Percentiles rank a stretch among this genome's conserved stretches.
phyloP scores from a whole-genome alignment of 1,140 invertebrate species.

The Drosophila kepulauana region DNA sequence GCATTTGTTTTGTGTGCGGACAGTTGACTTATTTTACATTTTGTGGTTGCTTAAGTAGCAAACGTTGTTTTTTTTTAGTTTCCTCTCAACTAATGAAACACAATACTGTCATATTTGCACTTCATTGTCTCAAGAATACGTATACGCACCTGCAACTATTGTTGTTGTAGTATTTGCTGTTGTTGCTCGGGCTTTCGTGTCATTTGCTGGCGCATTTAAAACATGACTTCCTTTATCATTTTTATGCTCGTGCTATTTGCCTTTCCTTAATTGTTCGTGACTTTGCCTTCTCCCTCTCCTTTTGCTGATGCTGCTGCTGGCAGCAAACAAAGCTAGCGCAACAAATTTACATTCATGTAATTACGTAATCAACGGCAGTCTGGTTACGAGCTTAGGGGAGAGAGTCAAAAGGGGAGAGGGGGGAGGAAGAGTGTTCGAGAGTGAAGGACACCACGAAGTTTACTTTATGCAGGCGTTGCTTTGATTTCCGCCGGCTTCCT shows the following conservation, averaged over 20 bases:
- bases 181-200: constrained; percentile 15
- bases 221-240: constrained; percentile 42
- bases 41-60: not conserved
- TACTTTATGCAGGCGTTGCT: constrained; percentile 46
- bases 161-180: not conserved
- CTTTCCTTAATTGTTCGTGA: constrained; percentile 7
- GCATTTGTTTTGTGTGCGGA: not conserved
- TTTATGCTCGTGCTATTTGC: constrained; percentile 14
- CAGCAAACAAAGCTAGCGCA: constrained; percentile 37
- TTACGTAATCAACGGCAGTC: constrained; percentile 62
- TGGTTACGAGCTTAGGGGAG: not conserved
- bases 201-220: constrained; percentile 48
- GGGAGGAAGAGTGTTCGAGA: not conserved
- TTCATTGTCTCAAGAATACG: not conserved
- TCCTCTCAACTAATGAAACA: constrained; percentile 11
- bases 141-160: constrained; percentile 24
- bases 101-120: constrained; percentile 12
- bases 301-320: not conserved
- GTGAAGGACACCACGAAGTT: constrained; percentile 41
- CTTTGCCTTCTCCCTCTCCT: not conserved
- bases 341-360: constrained; percentile 66
- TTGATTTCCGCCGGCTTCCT: constrained; percentile 51
- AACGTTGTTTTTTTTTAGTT: not conserved
- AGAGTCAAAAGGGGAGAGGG: not conserved
- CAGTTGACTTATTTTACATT: constrained; percentile 25